These are phyloP conservation scores for Bombylius discolor DNA, from an alignment of 2,888 invertebrate species.

Conservation along the genomic window DNA sequence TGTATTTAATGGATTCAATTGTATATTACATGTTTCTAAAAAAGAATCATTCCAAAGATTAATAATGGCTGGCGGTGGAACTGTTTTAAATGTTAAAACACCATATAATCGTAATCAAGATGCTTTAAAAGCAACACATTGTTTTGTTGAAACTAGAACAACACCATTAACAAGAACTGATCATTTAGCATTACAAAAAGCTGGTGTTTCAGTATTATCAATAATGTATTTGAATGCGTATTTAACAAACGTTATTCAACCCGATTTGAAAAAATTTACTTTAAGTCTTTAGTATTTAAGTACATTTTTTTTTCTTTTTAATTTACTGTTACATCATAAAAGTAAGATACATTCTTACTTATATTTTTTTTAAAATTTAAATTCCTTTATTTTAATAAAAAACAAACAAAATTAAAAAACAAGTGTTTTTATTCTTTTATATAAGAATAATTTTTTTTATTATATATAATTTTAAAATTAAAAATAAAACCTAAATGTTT, in stretches of 20 bases:
- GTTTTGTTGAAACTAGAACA: constrained; percentile 30
- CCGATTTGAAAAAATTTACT: constrained; percentile 24
- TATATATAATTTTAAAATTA: too few relatives aligned
- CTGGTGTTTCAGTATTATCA: constrained; percentile 24
- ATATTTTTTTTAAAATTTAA: too few relatives aligned
- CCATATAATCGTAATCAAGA: constrained; percentile 22
- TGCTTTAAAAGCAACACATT: constrained; percentile 26
- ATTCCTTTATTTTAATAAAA: too few relatives aligned
- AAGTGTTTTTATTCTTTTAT: too few relatives aligned
- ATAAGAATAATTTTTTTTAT: too few relatives aligned
- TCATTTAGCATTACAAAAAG: constrained; percentile 20
- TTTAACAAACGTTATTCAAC: constrained; percentile 29
- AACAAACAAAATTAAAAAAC: too few relatives aligned
- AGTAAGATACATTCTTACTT: too few relatives aligned
- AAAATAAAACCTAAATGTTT: too few relatives aligned
- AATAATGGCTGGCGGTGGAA: constrained; percentile 64
- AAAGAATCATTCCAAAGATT: constrained; percentile 53
- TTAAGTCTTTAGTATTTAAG: neutral
- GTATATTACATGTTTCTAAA: constrained; percentile 48
- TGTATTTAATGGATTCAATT: constrained; percentile 41
- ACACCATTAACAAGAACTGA: constrained; percentile 23
- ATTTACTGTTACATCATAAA: too few relatives aligned
- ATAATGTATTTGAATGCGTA: constrained; percentile 32
- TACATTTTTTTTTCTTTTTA: too few relatives aligned
- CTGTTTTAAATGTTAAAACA: constrained; percentile 40